These are phyloP conservation scores for Erythrocercus mccallii DNA, from an alignment of 2,113 vertebrate genomes.

Conservation along the genomic window DNA sequence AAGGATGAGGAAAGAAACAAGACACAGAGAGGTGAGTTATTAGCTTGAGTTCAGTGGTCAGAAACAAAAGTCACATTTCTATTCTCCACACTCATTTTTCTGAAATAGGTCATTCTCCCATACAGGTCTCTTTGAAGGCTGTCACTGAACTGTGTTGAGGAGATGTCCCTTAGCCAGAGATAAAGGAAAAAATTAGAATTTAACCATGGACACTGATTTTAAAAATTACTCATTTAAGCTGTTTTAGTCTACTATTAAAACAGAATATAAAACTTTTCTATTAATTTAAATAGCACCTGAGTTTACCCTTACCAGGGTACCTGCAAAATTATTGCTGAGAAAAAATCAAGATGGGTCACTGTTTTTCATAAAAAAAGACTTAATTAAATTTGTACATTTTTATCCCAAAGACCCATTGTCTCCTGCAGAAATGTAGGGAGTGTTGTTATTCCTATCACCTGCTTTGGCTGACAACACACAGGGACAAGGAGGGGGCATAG, in stretches of 20 bases:
- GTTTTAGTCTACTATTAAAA: neutral
- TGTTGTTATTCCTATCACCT: neutral
- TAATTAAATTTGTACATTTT: neutral
- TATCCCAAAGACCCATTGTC: neutral
- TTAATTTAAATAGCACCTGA: neutral
- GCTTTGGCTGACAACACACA: neutral
- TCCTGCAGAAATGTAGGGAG: neutral
- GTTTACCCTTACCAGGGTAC: neutral
- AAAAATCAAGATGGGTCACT: neutral
- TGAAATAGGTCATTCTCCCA: neutral
- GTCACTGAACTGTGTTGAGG: neutral
- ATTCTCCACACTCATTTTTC: neutral
- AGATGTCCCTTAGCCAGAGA: neutral
- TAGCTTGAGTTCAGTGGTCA: neutral
- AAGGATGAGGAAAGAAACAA: neutral
- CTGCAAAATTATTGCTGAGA: neutral
- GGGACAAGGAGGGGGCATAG: neutral
- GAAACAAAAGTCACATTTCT: neutral
- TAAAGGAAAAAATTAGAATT: neutral
- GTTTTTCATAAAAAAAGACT: neutral
- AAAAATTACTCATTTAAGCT: neutral
- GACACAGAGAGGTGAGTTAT: neutral
- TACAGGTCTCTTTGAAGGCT: neutral
- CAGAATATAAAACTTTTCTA: neutral
- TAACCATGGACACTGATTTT: neutral